Evolutionary conservation across 2,888 invertebrate species (phyloP).

Genomic region (Mesoligia furuncula): DNA sequence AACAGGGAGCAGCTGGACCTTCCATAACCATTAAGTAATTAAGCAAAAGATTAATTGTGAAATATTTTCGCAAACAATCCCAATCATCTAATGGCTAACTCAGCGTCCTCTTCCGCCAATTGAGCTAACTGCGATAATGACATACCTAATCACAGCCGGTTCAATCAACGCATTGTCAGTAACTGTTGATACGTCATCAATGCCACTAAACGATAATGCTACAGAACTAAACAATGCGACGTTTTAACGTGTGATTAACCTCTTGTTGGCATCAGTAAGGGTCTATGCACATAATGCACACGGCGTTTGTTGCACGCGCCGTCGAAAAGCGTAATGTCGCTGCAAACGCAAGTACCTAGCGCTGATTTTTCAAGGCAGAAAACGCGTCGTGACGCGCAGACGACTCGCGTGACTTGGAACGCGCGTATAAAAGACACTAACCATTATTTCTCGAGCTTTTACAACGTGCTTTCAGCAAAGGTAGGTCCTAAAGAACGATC

Average conservation of each 20-base stretch:
- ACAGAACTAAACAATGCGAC: slow-evolving; percentile 57
- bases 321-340: background rate
- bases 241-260: slow-evolving; percentile 63
- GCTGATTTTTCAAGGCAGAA: no score
- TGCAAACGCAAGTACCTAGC: background rate
- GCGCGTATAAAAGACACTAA: background rate
- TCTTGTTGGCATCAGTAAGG: slow-evolving; percentile 16
- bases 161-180: slow-evolving; percentile 53
- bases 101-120: background rate
- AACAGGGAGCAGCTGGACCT: background rate
- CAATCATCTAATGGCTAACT: background rate
- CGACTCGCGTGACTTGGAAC: background rate
- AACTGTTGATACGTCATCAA: slow-evolving; percentile 28
- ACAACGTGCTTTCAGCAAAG: background rate
- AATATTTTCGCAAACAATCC: background rate
- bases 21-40: background rate
- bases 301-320: background rate
- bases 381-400: background rate
- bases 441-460: background rate
- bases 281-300: background rate
- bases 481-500: background rate
- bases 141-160: slow-evolving; percentile 17
- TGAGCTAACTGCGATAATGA: slow-evolving; percentile 12
- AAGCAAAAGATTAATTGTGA: background rate
- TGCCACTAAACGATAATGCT: slow-evolving; percentile 24